phyloP scores from a whole-genome alignment of 2,888 invertebrate species.

The Crematogaster levior region DNA sequence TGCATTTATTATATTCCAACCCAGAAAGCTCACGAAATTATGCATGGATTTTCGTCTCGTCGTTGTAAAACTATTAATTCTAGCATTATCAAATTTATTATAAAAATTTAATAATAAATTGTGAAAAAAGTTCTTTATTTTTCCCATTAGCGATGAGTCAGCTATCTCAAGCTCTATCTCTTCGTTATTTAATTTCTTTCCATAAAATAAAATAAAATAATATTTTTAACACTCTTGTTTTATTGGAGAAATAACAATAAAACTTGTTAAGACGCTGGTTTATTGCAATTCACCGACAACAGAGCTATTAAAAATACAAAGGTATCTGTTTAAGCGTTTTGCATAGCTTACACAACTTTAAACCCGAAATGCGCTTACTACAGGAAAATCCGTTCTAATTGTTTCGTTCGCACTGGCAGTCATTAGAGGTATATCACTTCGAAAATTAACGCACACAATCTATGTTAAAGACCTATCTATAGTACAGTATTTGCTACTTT shows the following conservation, averaged over 20 bases:
- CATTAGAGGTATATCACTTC: neutral
- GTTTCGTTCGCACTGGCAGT: neutral
- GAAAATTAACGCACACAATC: neutral
- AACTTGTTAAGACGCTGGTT: neutral
- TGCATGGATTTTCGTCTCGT: neutral
- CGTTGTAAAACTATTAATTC: neutral
- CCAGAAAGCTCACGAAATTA: neutral
- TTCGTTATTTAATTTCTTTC: neutral
- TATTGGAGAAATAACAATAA: neutral
- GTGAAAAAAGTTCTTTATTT: neutral
- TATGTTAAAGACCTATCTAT: neutral
- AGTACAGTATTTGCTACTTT: neutral
- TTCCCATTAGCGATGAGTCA: neutral
- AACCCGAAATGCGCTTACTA: constrained; percentile 1
- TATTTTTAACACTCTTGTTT: neutral
- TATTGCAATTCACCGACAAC: neutral
- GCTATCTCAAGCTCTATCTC: neutral
- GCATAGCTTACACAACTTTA: neutral
- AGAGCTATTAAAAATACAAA: neutral
- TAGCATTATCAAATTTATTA: neutral
- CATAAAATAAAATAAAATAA: neutral
- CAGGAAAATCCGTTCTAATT: neutral
- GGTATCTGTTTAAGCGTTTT: neutral
- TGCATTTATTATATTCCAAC: too few relatives aligned
- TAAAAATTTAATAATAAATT: too few relatives aligned